Evolutionary conservation across 2,797 vertebrate species (phyloP).

Genomic region (Danio jaintianensis): DNA sequence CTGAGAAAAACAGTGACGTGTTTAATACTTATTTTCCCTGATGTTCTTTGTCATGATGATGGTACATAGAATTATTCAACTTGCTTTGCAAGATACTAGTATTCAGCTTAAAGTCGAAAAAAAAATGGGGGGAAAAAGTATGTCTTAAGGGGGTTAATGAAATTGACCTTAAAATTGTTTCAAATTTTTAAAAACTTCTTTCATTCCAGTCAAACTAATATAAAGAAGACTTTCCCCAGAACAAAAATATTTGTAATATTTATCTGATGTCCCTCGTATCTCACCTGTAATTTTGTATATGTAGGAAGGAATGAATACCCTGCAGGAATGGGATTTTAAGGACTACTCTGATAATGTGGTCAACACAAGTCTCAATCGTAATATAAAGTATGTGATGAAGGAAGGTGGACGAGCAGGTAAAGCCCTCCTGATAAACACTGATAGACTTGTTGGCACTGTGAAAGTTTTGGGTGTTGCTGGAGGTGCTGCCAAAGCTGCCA

Average conservation of each 20-base stretch:
- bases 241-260: background rate
- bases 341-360: slow-evolving; percentile 75
- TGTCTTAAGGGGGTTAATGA: no score
- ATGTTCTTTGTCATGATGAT: no score
- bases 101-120: no score
- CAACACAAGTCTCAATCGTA: slow-evolving; percentile 77
- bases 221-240: no score
- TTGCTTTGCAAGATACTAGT: no score
- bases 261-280: background rate
- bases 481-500: slow-evolving; percentile 76
- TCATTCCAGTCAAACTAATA: no score
- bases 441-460: slow-evolving; percentile 76
- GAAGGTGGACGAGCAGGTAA: slow-evolving; percentile 80
- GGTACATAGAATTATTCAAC: no score
- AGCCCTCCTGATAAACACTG: slow-evolving; percentile 75
- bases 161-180: no score
- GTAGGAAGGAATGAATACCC: slow-evolving; percentile 77
- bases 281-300: slow-evolving; percentile 65
- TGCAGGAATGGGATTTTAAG: slow-evolving; percentile 79
- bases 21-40: no score
- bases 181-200: no score
- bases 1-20: no score
- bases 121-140: no score
- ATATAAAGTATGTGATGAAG: slow-evolving; percentile 80
- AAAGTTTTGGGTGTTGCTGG: slow-evolving; percentile 78